Percentiles rank a stretch among this genome's conserved stretches.
phyloP scores from a whole-genome alignment of 1,140 invertebrate species.

The Aphelinus certus region DNA sequence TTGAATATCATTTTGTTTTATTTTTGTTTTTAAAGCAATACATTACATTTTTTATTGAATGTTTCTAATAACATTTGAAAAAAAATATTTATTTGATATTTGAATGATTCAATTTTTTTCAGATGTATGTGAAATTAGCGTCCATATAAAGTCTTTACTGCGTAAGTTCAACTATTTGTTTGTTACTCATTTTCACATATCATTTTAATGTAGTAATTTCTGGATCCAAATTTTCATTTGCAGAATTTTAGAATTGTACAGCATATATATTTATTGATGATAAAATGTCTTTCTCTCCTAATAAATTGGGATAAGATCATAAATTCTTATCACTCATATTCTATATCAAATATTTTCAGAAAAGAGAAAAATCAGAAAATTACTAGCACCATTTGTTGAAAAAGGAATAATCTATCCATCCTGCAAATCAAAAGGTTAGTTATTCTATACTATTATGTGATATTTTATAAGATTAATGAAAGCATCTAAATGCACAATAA shows the following conservation, averaged over 20 bases:
- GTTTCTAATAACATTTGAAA: background rate
- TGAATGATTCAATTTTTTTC: background rate
- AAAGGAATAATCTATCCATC: background rate
- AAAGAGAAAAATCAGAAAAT: conserved; percentile 11
- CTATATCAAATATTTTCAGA: background rate
- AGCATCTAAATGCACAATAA: no score
- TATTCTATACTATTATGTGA: no score
- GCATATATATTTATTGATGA: no score
- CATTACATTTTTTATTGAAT: background rate
- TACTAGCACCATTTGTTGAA: conserved; percentile 15
- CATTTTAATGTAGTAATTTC: background rate
- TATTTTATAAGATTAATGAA: no score
- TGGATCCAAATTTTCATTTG: background rate
- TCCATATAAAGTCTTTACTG: conserved; percentile 3
- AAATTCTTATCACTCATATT: no score
- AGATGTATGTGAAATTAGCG: background rate
- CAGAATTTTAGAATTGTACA: no score
- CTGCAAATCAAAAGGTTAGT: no score
- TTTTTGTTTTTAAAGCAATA: background rate
- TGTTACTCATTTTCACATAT: background rate
- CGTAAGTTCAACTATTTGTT: background rate
- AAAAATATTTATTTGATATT: no score
- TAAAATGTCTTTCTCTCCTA: no score
- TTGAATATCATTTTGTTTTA: background rate
- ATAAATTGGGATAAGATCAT: no score